phyloP scores from a whole-genome alignment of 2,888 invertebrate species.

The Apodemia duryi region DNA sequence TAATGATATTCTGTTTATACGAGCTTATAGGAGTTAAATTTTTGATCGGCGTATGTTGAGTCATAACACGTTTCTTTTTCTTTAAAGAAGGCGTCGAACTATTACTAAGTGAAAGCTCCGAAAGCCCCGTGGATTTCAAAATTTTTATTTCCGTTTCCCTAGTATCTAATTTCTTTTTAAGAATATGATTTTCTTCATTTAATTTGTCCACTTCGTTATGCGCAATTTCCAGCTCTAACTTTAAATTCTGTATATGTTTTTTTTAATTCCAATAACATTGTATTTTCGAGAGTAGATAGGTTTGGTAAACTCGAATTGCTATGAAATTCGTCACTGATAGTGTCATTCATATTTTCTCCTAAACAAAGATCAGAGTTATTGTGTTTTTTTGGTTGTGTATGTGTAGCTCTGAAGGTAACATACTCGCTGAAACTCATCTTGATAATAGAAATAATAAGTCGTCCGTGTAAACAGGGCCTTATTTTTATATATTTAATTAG shows the following conservation, averaged over 20 bases:
- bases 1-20: not conserved
- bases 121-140: not conserved
- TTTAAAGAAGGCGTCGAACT: not conserved
- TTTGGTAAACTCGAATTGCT: not conserved
- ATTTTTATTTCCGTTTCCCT: not conserved
- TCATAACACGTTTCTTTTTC: not conserved
- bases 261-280: not conserved
- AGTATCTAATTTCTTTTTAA: not conserved
- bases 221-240: not conserved
- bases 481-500: too few relatives aligned
- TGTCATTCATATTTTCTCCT: not conserved
- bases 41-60: not conserved
- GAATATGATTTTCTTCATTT: not conserved
- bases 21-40: not conserved
- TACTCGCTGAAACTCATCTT: slow-evolving; percentile 5
- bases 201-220: slow-evolving; percentile 5
- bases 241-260: slow-evolving; percentile 1
- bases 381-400: not conserved
- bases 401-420: not conserved
- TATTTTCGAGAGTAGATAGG: not conserved
- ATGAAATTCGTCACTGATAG: not conserved
- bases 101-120: not conserved
- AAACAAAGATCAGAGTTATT: not conserved
- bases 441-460: too few relatives aligned
- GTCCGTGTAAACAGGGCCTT: too few relatives aligned